phyloP scores from a whole-genome alignment of 2,888 invertebrate species.

The Aleiodes leptofemur region DNA sequence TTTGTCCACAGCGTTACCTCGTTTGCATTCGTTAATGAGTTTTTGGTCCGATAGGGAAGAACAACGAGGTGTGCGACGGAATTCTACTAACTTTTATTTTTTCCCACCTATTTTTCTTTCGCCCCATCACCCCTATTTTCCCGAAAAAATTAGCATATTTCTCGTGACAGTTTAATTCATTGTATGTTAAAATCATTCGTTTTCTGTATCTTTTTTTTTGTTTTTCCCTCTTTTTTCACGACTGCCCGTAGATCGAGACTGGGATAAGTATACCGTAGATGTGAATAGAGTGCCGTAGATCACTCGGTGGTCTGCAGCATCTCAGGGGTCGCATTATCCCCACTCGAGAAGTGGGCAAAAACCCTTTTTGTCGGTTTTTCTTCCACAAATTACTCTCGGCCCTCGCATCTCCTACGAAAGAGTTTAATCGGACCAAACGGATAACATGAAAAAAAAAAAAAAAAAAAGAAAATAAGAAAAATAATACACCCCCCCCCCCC shows the following conservation, averaged over 20 bases:
- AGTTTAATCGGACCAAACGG: conserved; percentile 57
- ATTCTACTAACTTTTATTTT: conserved; percentile 32
- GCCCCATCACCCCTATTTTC: no score
- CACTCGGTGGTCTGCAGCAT: conserved; percentile 70
- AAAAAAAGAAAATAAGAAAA: conserved; percentile 41
- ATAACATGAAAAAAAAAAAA: not conserved
- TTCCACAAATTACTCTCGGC: conserved; percentile 71
- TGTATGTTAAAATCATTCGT: conserved; percentile 22
- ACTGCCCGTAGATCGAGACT: conserved; percentile 39
- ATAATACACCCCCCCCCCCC: conserved; percentile 10
- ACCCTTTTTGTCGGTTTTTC: conserved; percentile 73
- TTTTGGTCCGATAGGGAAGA: conserved; percentile 61
- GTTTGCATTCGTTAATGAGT: conserved; percentile 75
- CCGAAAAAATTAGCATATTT: conserved; percentile 68
- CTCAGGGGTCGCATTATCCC: conserved; percentile 74
- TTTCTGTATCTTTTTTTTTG: conserved; percentile 45
- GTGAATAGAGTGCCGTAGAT: conserved; percentile 70
- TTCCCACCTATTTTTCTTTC: no score
- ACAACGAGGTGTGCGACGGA: conserved; percentile 25
- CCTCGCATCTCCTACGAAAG: conserved; percentile 51
- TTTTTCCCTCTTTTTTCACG: conserved; percentile 38
- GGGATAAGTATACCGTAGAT: conserved; percentile 67
- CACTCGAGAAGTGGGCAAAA: conserved; percentile 58
- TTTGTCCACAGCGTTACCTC: conserved; percentile 73
- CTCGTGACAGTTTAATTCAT: conserved; percentile 66